Evolutionary conservation across 64 coral and sea anemone species (phyloP).

Genomic region (Orbicella faveolata): DNA sequence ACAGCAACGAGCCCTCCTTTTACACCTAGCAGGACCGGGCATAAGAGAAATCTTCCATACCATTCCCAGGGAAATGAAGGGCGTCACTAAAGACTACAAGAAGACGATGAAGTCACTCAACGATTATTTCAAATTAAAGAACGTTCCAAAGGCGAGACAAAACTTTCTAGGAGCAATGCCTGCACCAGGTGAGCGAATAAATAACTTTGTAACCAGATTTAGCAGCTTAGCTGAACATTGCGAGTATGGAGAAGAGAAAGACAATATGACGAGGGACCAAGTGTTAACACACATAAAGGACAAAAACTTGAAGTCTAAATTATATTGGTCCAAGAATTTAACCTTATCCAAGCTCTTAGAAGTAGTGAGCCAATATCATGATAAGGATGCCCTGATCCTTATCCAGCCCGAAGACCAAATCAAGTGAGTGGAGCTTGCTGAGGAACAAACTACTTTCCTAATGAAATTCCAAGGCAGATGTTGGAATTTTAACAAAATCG

Average conservation of each 20-base stretch:
- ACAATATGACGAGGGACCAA: slow-evolving; percentile 10
- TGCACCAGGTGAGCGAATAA: slow-evolving; percentile 3
- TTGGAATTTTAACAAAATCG: slow-evolving; percentile 23
- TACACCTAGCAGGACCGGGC: too few species aligned
- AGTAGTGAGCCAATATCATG: slow-evolving; percentile 15
- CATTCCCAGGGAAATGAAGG: slow-evolving; percentile 18
- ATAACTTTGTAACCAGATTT: slow-evolving; percentile 66
- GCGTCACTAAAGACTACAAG: slow-evolving; percentile 58
- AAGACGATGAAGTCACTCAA: slow-evolving; percentile 54
- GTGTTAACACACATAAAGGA: slow-evolving; percentile 4
- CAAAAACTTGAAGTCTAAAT: slow-evolving; percentile 44
- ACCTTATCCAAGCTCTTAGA: slow-evolving; percentile 26
- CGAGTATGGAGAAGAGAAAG: slow-evolving; percentile 10
- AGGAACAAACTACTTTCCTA: background rate
- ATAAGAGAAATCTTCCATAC: background rate
- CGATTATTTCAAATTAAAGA: background rate
- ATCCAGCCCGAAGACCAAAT: background rate
- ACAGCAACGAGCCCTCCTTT: slow-evolving; percentile 12
- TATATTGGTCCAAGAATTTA: slow-evolving; percentile 24
- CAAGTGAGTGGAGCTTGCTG: background rate
- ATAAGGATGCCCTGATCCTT: slow-evolving; percentile 19
- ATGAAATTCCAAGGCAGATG: slow-evolving; percentile 49
- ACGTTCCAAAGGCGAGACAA: slow-evolving; percentile 44
- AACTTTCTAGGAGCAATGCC: too few species aligned
- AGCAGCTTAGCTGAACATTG: slow-evolving; percentile 21